Evolutionary conservation across 2,797 vertebrate species (phyloP).

Genomic region (Coendou prehensilis): DNA sequence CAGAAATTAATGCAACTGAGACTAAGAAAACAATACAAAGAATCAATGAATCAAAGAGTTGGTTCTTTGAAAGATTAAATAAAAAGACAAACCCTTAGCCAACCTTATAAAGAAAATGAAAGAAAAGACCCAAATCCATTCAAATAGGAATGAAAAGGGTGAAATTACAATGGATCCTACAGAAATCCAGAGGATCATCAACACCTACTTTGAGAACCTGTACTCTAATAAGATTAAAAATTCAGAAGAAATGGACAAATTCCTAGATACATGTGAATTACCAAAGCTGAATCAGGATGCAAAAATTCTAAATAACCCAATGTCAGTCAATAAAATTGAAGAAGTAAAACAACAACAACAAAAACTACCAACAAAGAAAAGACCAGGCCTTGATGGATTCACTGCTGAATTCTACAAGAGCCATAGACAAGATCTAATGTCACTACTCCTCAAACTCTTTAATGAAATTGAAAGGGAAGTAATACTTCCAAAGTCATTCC

Average conservation of each 20-base stretch:
- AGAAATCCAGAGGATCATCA: not conserved
- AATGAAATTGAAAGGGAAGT: no score
- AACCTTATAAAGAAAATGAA: not conserved
- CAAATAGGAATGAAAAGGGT: not conserved
- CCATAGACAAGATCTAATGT: not conserved
- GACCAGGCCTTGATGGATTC: not conserved
- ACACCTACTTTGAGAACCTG: not conserved
- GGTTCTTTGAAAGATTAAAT: not conserved
- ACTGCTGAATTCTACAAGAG: not conserved
- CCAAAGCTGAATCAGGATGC: not conserved
- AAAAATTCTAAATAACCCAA: not conserved
- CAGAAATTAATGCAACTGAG: not conserved
- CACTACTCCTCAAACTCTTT: no score
- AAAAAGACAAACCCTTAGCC: not conserved
- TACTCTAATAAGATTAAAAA: not conserved
- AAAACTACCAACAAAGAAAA: not conserved
- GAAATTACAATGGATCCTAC: not conserved
- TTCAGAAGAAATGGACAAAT: not conserved
- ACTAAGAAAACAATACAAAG: not conserved
- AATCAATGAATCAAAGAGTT: not conserved
- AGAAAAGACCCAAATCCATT: not conserved
- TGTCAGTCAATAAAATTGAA: not conserved
- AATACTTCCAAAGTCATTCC: no score
- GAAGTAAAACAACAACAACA: not conserved
- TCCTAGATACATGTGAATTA: not conserved